These are phyloP conservation scores for Malachius bipustulatus DNA, from an alignment of 2,888 invertebrate genomes.

Conservation along the genomic window DNA sequence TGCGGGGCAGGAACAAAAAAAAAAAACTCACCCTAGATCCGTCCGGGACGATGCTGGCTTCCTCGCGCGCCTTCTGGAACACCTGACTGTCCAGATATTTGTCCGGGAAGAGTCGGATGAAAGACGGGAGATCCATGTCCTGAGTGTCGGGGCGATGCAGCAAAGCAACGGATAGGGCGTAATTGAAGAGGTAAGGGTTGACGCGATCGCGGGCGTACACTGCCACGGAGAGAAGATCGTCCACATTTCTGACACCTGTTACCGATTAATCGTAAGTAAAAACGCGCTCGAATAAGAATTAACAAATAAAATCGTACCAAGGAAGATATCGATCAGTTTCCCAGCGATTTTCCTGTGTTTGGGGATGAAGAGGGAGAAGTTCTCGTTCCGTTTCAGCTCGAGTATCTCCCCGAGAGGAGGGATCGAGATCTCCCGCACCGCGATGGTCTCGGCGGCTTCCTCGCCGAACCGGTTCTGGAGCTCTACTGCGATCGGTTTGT, in stretches of 20 bases:
- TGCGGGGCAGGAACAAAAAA: not conserved
- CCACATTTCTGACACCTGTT: constrained; percentile 49
- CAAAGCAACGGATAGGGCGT: constrained; percentile 62
- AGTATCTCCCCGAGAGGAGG: constrained; percentile 48
- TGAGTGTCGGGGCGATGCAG: constrained; percentile 62
- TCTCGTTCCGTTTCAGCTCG: constrained; percentile 45
- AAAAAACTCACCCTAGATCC: constrained; percentile 48
- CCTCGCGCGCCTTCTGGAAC: constrained; percentile 57
- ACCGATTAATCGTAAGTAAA: no score
- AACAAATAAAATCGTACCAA: no score
- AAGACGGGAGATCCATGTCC: constrained; percentile 56
- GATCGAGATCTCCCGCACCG: constrained; percentile 40
- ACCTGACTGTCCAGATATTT: constrained; percentile 68
- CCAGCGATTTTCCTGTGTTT: constrained; percentile 59
- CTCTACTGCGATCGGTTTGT: constrained; percentile 44
- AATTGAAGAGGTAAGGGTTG: constrained; percentile 72
- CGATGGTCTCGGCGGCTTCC: constrained; percentile 41
- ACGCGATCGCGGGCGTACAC: constrained; percentile 60
- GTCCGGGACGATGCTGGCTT: constrained; percentile 47
- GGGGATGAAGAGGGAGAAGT: constrained; percentile 65
- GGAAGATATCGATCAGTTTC: constrained; percentile 54
- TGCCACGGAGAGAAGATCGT: constrained; percentile 58
- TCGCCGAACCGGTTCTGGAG: constrained; percentile 50
- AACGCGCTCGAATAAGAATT: no score
- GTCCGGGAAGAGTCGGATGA: constrained; percentile 68